phyloP scores from a whole-genome alignment of 2,888 invertebrate species.

The Pterostichus niger region DNA sequence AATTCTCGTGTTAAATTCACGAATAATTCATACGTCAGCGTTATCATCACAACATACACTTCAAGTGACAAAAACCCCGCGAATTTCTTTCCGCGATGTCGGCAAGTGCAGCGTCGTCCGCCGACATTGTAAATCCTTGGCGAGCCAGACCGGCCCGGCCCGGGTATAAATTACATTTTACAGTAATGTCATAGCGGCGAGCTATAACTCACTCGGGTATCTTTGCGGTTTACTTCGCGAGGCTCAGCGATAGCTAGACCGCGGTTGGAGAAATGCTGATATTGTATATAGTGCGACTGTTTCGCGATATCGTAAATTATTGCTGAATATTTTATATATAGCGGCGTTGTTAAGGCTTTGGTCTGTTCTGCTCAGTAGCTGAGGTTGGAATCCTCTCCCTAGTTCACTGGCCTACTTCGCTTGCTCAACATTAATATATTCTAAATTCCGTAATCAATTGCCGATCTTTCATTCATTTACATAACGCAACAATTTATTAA shows the following conservation, averaged over 20 bases:
- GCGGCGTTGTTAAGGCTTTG: neutral
- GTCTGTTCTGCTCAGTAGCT: neutral
- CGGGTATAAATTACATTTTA: conserved; percentile 64
- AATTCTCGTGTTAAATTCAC: no score
- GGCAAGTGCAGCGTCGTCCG: neutral
- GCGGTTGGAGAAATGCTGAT: conserved; percentile 29
- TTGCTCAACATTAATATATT: conserved; percentile 7
- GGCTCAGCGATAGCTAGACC: neutral
- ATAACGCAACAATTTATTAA: neutral
- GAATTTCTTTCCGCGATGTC: neutral
- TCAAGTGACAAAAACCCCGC: neutral
- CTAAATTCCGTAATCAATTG: neutral
- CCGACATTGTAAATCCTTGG: conserved; percentile 58
- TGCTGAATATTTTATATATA: conserved; percentile 40
- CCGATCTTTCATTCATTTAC: neutral
- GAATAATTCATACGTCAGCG: no score
- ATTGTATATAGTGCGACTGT: conserved; percentile 33
- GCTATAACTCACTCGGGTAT: conserved; percentile 62
- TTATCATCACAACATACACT: no score
- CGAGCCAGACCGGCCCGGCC: no score
- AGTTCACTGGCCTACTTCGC: conserved; percentile 22
- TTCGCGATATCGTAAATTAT: conserved; percentile 46
- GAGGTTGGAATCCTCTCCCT: neutral
- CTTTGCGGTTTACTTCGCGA: conserved; percentile 55
- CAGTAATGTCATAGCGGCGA: conserved; percentile 63